These are phyloP conservation scores for Drosophila prosaltans DNA, from an alignment of 1,140 invertebrate species.

Conservation along the genomic window DNA sequence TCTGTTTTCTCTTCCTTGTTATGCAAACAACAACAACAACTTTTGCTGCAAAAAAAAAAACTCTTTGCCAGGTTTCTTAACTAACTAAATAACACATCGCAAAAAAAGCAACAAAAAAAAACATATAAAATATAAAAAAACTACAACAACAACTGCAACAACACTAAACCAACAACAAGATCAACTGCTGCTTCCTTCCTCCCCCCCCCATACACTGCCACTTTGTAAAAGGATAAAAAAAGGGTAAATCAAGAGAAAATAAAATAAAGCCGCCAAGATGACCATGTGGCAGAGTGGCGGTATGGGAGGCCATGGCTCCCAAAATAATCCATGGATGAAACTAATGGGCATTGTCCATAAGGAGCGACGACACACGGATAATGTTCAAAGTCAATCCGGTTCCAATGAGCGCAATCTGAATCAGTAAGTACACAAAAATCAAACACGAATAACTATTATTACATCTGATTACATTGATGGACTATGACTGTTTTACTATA, in stretches of 20 bases:
- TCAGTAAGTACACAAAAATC: slow-evolving; percentile 85
- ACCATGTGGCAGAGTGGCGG: slow-evolving; percentile 89
- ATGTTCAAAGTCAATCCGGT: slow-evolving; percentile 84
- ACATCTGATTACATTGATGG: no score
- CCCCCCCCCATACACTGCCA: slow-evolving; percentile 19
- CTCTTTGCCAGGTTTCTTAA: slow-evolving; percentile 41
- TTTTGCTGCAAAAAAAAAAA: slow-evolving; percentile 24
- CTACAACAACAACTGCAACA: not conserved
- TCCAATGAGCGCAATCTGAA: slow-evolving; percentile 86
- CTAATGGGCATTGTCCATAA: slow-evolving; percentile 92
- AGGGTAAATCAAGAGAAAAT: slow-evolving; percentile 1
- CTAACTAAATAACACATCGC: not conserved
- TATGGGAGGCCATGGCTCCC: slow-evolving; percentile 88
- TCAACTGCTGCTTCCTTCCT: slow-evolving; percentile 17
- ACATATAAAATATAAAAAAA: not conserved
- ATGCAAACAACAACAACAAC: slow-evolving; percentile 19
- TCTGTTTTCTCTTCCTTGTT: slow-evolving; percentile 5
- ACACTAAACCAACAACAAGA: slow-evolving; percentile 17
- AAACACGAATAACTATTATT: no score
- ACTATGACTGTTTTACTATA: no score
- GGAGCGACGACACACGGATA: slow-evolving; percentile 86
- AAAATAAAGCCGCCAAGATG: slow-evolving; percentile 81
- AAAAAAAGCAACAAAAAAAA: not conserved
- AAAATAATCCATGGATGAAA: slow-evolving; percentile 92
- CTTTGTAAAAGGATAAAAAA: slow-evolving; percentile 11